phyloP scores from a whole-genome alignment of 2,797 vertebrate genomes.

The Clarias platycephalus region DNA sequence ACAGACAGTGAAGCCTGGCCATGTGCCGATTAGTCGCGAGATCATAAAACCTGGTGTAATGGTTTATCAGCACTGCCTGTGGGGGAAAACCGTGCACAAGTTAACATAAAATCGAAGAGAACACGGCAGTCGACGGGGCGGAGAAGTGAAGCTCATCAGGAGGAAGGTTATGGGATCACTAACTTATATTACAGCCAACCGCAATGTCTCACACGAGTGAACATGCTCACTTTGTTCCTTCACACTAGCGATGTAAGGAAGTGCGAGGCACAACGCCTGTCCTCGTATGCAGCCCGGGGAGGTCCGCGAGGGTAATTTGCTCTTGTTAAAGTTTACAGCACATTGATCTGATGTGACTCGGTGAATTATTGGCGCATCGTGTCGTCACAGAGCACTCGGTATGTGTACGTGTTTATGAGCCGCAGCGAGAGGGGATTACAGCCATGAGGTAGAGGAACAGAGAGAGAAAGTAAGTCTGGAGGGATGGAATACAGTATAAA shows the following conservation, averaged over 20 bases:
- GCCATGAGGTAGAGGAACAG: conserved; percentile 10
- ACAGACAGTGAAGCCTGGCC: not conserved
- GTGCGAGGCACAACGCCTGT: not conserved
- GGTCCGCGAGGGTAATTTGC: conserved; percentile 43
- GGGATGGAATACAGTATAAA: not conserved
- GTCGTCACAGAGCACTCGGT: conserved; percentile 34
- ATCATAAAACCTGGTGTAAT: not conserved
- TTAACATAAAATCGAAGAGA: not conserved
- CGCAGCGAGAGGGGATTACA: conserved; percentile 1
- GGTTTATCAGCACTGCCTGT: not conserved
- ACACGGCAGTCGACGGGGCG: not conserved
- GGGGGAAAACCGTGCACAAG: not conserved
- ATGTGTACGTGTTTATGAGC: conserved; percentile 23
- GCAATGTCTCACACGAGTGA: not conserved
- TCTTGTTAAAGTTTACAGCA: conserved; percentile 45
- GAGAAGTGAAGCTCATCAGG: not conserved
- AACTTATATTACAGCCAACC: conserved; percentile 5
- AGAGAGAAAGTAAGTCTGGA: not conserved
- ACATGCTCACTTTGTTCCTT: not conserved
- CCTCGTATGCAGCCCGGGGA: conserved; percentile 11
- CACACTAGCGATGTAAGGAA: not conserved
- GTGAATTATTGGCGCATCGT: conserved; percentile 40
- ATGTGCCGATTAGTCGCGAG: not conserved
- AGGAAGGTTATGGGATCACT: not conserved
- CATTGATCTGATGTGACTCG: conserved; percentile 48